A percentile compares a stretch with the other conserved stretches of the same genome.
These are phyloP conservation scores for Drosophila subpulchrella DNA, from an alignment of 1,140 invertebrate species.

Conservation along the genomic window DNA sequence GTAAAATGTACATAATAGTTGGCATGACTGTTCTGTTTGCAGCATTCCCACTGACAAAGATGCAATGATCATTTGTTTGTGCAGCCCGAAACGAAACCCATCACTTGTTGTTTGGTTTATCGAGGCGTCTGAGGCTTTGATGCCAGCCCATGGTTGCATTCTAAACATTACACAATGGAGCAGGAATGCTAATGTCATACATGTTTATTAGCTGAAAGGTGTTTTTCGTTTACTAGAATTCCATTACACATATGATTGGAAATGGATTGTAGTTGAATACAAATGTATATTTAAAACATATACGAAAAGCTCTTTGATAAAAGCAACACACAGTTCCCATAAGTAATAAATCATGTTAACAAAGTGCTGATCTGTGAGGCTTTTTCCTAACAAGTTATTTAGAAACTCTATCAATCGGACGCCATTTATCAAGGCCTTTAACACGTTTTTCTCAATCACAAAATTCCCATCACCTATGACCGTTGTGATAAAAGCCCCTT, in stretches of 20 bases:
- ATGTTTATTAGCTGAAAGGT: not conserved
- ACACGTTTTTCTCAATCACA: not conserved
- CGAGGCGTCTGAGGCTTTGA: constrained; percentile 2
- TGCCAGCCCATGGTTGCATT: not conserved
- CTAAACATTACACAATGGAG: not conserved
- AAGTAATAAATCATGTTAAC: not conserved
- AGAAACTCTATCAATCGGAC: not conserved
- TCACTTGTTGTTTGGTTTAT: constrained; percentile 13
- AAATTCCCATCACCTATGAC: not conserved
- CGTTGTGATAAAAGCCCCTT: constrained; percentile 1
- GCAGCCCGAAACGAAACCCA: constrained; percentile 20
- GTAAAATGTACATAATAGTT: constrained; percentile 46
- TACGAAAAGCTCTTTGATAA: too few species aligned
- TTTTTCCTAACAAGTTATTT: not conserved
- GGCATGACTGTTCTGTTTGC: constrained; percentile 29
- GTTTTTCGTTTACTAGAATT: not conserved
- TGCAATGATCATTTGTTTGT: constrained; percentile 43
- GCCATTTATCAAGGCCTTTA: not conserved
- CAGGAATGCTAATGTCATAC: not conserved
- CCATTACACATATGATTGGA: too few species aligned
- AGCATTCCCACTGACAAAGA: constrained; percentile 23
- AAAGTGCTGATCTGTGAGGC: not conserved
- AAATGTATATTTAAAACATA: too few species aligned
- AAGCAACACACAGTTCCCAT: not conserved
- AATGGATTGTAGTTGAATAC: too few species aligned